phyloP scores from a whole-genome alignment of 92 coral and sea anemone genomes.

The Metridium senile region DNA sequence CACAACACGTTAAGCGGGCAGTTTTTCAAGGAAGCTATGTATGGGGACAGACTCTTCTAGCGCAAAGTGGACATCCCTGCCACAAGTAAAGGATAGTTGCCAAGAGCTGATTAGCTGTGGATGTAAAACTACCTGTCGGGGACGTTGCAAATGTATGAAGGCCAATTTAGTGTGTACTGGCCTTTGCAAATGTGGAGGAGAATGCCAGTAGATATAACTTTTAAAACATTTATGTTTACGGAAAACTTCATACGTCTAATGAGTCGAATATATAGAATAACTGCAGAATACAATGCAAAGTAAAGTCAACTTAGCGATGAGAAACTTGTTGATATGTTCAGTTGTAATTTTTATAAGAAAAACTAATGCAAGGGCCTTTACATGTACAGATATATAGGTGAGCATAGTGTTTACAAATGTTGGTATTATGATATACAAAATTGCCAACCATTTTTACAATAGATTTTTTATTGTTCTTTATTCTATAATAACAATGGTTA shows the following conservation, averaged over 20 bases:
- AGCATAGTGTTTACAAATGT: too few species aligned
- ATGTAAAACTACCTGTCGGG: constrained; percentile 56
- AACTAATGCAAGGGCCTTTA: too few species aligned
- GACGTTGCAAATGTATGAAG: constrained; percentile 67
- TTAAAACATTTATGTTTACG: neutral
- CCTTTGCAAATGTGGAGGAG: constrained; percentile 65
- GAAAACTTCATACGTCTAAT: neutral
- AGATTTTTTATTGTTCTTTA: neutral
- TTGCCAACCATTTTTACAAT: too few species aligned
- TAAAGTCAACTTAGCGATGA: neutral
- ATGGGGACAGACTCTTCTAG: constrained; percentile 40
- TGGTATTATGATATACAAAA: too few species aligned
- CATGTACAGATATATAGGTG: too few species aligned
- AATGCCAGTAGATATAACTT: constrained; percentile 7
- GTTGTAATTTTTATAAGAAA: neutral
- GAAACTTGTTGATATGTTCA: neutral
- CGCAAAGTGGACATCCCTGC: constrained; percentile 55
- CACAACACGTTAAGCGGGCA: constrained; percentile 54
- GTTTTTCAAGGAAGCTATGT: constrained; percentile 53
- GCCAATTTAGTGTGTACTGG: constrained; percentile 61
- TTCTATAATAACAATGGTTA: too few species aligned
- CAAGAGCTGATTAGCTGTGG: too few species aligned
- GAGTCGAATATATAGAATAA: neutral
- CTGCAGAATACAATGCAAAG: neutral
- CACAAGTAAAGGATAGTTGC: constrained; percentile 55